Evolutionary conservation across 1,140 invertebrate species (phyloP), one percentile per base, ranked within the genome.

Genomic region (Sycophaga agraensis): DNA sequence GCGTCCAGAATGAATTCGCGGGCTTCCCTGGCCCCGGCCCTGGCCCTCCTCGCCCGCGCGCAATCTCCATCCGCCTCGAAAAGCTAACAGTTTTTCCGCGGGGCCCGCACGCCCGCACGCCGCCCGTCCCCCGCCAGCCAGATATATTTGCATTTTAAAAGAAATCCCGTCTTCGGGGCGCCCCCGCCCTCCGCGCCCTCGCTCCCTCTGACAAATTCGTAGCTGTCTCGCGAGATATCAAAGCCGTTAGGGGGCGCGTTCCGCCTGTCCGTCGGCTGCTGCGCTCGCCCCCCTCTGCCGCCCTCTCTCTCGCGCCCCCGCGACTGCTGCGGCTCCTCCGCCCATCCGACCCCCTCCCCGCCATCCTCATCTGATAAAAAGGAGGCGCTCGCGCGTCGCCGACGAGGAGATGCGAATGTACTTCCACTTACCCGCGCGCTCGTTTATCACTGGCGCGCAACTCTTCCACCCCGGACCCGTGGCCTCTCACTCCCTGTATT

Each of bases 101-200:
- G 68, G 63, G n/a, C n/a, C n/a, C n/a, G n/a, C n/a, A n/a, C n/a
- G n/a, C n/a, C n/a, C n/a, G n/a, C 66, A 54, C 28, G 65, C 58
- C 66, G 5, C 28, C 28, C 4, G 28, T 31, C 28, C 28, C 5
- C 5, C 4, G 11, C 57, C 53, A 58, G 59, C 57, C 54, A 49
- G 60, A 66, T 46, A 56, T 67, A 74, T 77, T 78, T 76, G 71
- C 75, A 77, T 77, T 73, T 78, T 75, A 71, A 75, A 75, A 74
- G 72, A 73, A 73, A 70, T 64, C 58, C 63, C 49, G 34, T 16
- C 50, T 60, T 65, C 48, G 42, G 4, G 11, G 37, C 24, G 11
- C 37, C 16, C 12, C 35, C 42, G 22, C n/a, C n/a, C 24, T 59
- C 45, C 5, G 16, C 26, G 22, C 24, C 55, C 37, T 43, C 17